A percentile compares a stretch with the other conserved stretches of the same genome.
Conservation (phyloP, 2,113 vertebrate species). For the Cebus imitator region DNA sequence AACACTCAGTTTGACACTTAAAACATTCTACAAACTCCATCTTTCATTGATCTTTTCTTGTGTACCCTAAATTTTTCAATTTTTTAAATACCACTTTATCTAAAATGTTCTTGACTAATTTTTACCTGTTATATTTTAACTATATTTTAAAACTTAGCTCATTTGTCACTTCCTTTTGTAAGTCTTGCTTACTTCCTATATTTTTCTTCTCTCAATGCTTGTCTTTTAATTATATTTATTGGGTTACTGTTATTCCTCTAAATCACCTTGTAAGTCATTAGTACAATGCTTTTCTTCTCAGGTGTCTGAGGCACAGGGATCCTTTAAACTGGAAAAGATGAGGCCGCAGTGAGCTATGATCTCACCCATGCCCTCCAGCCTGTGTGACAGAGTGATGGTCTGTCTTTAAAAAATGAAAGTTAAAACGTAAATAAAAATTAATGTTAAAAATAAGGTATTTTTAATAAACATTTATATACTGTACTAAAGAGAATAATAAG, state of each 20-base stretch:
- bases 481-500: not conserved
- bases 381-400: too few relatives aligned
- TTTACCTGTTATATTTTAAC: not conserved
- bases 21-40: not conserved
- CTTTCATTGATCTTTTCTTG: not conserved
- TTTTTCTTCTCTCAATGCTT: not conserved
- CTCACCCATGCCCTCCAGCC: too few relatives aligned
- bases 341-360: too few relatives aligned
- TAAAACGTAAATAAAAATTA: too few relatives aligned
- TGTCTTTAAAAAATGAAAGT: too few relatives aligned
- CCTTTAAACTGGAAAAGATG: too few relatives aligned
- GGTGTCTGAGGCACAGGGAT: too few relatives aligned
- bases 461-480: not conserved
- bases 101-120: not conserved
- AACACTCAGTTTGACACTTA: not conserved
- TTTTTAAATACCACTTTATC: not conserved
- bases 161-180: not conserved
- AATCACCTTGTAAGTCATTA: not conserved
- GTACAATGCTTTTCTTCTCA: too few relatives aligned
- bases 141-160: not conserved
- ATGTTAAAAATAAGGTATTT: not conserved
- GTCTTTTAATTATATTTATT: not conserved
- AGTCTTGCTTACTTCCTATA: not conserved
- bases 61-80: not conserved
- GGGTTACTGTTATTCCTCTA: not conserved